phyloP scores from a whole-genome alignment of 2,113 vertebrate species.

The Trogon melanurus region DNA sequence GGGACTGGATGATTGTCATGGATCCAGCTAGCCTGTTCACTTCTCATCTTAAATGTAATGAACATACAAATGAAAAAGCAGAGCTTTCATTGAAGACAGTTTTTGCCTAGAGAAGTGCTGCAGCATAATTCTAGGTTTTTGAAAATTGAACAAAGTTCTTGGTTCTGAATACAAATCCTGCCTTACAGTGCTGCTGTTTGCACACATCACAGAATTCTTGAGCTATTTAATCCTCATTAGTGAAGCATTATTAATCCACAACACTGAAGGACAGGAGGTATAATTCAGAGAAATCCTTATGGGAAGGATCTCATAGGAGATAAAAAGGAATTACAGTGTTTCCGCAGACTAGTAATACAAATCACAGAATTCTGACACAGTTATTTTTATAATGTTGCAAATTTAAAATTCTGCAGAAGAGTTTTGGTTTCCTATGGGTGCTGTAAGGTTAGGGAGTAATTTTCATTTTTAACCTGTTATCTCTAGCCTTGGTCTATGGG shows the following conservation, averaged over 20 bases:
- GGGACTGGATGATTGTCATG: neutral
- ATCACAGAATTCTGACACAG: neutral
- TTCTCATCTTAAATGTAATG: slow-evolving; percentile 8
- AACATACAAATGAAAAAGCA: neutral
- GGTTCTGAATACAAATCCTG: slow-evolving; percentile 50
- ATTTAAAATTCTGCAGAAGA: neutral
- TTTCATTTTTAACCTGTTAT: neutral
- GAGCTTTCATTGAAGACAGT: neutral
- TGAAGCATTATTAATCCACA: slow-evolving; percentile 60
- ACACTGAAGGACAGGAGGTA: slow-evolving; percentile 43
- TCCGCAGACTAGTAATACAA: neutral
- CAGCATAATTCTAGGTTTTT: slow-evolving; percentile 24
- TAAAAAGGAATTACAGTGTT: slow-evolving; percentile 47
- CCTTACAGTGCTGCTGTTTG: slow-evolving; percentile 40
- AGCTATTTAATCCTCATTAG: slow-evolving; percentile 68
- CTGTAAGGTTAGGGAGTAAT: neutral
- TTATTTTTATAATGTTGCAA: neutral
- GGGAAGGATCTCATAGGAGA: slow-evolving; percentile 38
- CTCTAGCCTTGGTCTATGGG: neutral
- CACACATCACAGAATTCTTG: slow-evolving; percentile 45
- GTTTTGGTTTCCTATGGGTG: neutral
- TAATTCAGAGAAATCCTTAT: slow-evolving; percentile 59
- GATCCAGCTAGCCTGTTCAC: neutral
- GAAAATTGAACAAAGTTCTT: slow-evolving; percentile 13
- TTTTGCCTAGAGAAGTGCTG: slow-evolving; percentile 9